Base-by-base conservation (phyloP, 2,888 invertebrate species). In the Syritta pipiens region DNA sequence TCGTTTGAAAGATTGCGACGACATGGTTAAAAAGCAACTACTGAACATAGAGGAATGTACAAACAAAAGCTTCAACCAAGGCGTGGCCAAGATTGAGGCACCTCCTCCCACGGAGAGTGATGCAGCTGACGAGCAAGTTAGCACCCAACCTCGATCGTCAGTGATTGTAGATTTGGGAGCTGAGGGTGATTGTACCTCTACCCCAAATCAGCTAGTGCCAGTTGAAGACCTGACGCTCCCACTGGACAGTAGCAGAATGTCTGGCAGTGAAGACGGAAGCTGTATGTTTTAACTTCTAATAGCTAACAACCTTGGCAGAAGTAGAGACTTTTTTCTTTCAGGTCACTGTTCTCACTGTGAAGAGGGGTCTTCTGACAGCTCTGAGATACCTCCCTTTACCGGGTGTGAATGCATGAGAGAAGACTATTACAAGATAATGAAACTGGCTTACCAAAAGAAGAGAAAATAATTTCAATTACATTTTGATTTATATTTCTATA, bases 321-420 rank as follows among this genome's bases (percentile, higher is more conserved):
- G n/a, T n/a, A 0, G 7, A 22, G 24, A 4, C 7, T 17, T 9
- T 62, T 7, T 6, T 26, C 5, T 30, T 44, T 4, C 35, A 71
- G 69, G 37, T 9, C 6, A 20, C 28, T 62, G 28, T 4, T n/a
- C 6, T 5, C 7, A 12, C 6, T 55, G 51, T 6, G 28, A 3
- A 6, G 6, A 37, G 37, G 7, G 1, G 10, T 1, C 35, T 4
- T 51, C 55, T 14, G 10, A 37, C 12, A 0, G 1, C 14, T 57
- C 59, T 1, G 65, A 77, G 22, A 71, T 77, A 14, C 71, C 77
- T 1, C 32, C 53, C 2, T 77, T 71, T 35, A 14, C 5, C 6
- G 77, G 77, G 10, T 77, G 77, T 35, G 77, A 77, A 1, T 77
- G 77, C 22, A 77, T 77, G 77, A 65, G 28, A 26, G 59, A 59